Percentiles rank a stretch among this genome's conserved stretches.
Conservation (phyloP, 2,797 vertebrate species). For the Lepus townsendii region DNA sequence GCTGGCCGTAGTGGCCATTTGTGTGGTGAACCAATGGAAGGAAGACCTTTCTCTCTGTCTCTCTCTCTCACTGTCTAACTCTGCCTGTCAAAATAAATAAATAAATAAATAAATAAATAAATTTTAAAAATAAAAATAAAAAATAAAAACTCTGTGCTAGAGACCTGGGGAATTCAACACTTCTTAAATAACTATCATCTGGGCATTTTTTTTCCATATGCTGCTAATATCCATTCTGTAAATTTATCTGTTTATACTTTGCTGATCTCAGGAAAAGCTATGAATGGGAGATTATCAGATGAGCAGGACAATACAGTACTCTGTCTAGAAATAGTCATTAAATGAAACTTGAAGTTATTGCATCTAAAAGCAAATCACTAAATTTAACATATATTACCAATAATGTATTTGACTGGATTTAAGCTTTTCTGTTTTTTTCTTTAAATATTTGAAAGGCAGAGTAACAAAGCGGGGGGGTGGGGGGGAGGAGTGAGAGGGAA, state of each 20-base stretch:
- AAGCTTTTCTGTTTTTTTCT: too few relatives aligned
- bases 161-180: not conserved
- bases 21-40: too few relatives aligned
- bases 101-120: too few relatives aligned
- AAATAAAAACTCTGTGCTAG: not conserved
- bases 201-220: not conserved
- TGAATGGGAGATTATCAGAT: not conserved
- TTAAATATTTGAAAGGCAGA: too few relatives aligned
- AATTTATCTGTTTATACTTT: not conserved
- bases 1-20: too few relatives aligned
- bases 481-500: too few relatives aligned
- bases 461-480: too few relatives aligned
- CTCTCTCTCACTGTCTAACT: too few relatives aligned
- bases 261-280: not conserved
- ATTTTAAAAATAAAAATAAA: too few relatives aligned
- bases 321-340: not conserved
- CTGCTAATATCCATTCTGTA: not conserved
- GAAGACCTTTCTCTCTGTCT: too few relatives aligned
- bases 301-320: not conserved
- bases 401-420: not conserved
- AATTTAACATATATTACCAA: not conserved
- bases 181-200: constrained; percentile 36
- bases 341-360: not conserved
- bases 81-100: too few relatives aligned
- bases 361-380: not conserved